Evolutionary conservation across 2,113 vertebrate genomes (phyloP), one percentile per base, ranked within the genome.

Genomic region (Zosterops borbonicus): DNA sequence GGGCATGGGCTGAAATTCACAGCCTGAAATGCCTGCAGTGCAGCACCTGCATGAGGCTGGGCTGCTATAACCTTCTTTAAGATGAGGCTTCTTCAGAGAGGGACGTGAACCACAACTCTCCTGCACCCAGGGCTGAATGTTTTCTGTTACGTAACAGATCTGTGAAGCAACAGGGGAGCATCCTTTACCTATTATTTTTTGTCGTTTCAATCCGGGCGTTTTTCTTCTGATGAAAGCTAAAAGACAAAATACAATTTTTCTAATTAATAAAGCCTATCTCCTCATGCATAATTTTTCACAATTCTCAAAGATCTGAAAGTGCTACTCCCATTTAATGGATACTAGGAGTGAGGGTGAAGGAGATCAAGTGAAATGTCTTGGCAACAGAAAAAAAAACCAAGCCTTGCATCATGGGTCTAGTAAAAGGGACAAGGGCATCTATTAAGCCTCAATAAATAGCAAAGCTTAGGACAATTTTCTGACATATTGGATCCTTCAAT

Each of bases 381-480:
- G 52, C 64, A 88, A 65, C 79, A 74, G 68, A 81, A 79, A 58
- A 88, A 58, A 81, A 90, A 89, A 42, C 4, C 4, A 20, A 86
- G 50, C 49, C 71, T 73, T 93, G 81, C 55, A 77, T 80, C 87
- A 65, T 55, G 56, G 29, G 9, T 62, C 55, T 69, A 47, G 47
- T 86, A 71, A 83, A 83, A 92, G 49, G 63, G 68, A 93, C 64
- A 78, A 93, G 64, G 68, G 49, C 3, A 2, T 41, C 59, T 77
- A 88, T 93, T 86, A 92, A 92, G 47, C 12, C 56, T 75, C 71
- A 83, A 73, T 67, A 28, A 88, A 95, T 77, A 86, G 22, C 33
- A 83, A 70, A 89, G 68, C 79, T 75, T 86, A 86, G 68, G 71
- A 94, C 76, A 88, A 87, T 96, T 94, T 94, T 88, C 92, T 80